These are phyloP conservation scores for Cepaea hortensis DNA, from an alignment of 2,888 invertebrate species.

Conservation along the genomic window DNA sequence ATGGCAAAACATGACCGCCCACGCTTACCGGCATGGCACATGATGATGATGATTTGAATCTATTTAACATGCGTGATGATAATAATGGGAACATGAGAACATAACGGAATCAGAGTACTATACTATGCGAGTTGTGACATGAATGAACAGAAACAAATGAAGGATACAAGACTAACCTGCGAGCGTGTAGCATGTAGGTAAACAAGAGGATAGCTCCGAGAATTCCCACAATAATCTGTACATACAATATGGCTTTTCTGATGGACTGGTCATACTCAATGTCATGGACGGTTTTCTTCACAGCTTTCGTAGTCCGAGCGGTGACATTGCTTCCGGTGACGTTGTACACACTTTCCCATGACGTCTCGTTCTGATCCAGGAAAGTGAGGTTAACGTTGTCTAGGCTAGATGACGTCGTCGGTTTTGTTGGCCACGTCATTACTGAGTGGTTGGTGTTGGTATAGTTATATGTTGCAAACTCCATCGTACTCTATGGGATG, in stretches of 20 bases:
- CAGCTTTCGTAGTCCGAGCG: neutral
- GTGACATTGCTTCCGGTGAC: neutral
- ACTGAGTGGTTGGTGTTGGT: neutral
- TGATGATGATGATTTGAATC: too few species aligned
- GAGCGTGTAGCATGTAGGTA: slow-evolving; percentile 70
- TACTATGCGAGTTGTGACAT: too few species aligned
- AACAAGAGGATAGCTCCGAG: slow-evolving; percentile 70
- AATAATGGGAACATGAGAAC: too few species aligned
- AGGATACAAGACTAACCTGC: slow-evolving; percentile 40
- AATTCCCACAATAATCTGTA: slow-evolving; percentile 66
- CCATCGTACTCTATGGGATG: neutral
- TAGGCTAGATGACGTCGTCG: neutral
- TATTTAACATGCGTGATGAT: too few species aligned
- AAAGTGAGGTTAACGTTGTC: neutral
- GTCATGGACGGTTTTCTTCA: slow-evolving; percentile 63
- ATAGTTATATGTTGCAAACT: neutral
- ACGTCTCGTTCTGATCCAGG: neutral
- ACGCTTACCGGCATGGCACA: too few species aligned
- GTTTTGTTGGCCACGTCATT: neutral
- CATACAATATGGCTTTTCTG: slow-evolving; percentile 63
- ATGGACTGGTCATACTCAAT: slow-evolving; percentile 63
- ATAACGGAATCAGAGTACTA: too few species aligned
- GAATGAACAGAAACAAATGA: too few species aligned
- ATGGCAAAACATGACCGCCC: too few species aligned
- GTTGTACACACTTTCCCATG: slow-evolving; percentile 2